Percentiles rank a stretch among this genome's conserved stretches.
Conservation (phyloP, 1,140 invertebrate species). For the Drosophila ananassae region DNA sequence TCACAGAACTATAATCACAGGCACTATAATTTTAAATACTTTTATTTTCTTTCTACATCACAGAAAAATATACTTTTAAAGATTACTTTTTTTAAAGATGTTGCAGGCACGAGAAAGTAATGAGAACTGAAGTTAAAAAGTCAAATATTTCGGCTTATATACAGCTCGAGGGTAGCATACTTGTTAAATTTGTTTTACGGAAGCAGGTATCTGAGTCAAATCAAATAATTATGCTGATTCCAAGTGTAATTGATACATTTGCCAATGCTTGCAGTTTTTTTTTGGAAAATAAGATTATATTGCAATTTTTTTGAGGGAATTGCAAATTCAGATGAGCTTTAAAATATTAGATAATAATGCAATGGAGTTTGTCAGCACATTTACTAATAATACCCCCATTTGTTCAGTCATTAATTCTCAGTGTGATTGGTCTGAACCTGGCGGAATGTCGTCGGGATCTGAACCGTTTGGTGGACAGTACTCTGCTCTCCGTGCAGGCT, state of each 20-base stretch:
- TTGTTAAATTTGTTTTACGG: not conserved
- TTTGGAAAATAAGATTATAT: not conserved
- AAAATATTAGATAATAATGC: no score
- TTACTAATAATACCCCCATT: no score
- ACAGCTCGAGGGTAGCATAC: not conserved
- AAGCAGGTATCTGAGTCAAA: no score
- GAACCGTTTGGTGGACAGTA: conserved; percentile 85
- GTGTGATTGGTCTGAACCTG: conserved; percentile 88
- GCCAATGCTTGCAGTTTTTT: not conserved
- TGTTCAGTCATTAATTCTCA: conserved; percentile 87
- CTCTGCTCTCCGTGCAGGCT: conserved; percentile 88
- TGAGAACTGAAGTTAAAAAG: not conserved
- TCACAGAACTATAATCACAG: not conserved
- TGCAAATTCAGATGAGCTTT: no score
- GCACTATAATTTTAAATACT: no score
- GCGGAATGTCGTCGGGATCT: conserved; percentile 86
- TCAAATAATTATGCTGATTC: not conserved
- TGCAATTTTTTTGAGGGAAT: no score
- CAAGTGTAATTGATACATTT: not conserved
- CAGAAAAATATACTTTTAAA: not conserved
- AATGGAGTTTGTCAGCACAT: no score
- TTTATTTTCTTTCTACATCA: no score
- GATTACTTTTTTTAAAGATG: not conserved
- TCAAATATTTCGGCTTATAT: not conserved
- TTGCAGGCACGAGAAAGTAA: not conserved